Base-by-base conservation (phyloP, 2,113 vertebrate genomes). In the Loxodonta africana region DNA sequence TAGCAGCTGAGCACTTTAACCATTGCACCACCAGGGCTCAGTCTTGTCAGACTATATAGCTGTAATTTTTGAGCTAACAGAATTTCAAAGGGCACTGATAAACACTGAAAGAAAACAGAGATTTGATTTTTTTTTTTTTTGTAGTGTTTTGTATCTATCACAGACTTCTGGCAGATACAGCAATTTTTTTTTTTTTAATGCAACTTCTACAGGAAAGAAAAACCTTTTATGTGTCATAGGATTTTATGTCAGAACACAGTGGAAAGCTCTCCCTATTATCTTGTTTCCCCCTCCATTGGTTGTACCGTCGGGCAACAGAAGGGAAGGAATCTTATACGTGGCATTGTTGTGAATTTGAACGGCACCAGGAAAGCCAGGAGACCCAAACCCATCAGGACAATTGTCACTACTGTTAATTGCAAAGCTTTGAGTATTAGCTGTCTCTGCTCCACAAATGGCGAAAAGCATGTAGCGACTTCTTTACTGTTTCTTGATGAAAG, bases 241-340 rank as follows among this genome's bases (percentile, higher is more conserved):
- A 91, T 77, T 74, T 94, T 87, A 23, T 88, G 46, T 91, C 91
- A 84, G 69, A 90, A 86, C 82, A 78, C 53, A 94, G 74, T 88
- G 14, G 41, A 65, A 88, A 84, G 51, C n/a, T 83, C 44, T 25
- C 37, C 10, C 57, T 60, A 0, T 62, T 82, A 6, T 91, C 77
- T 9, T 88, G 57, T 90, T 48, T 69, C 14, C 1, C 12, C 3
- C 44, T 76, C 76, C 33, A 28, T 93, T 77, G 17, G 8, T 65
- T 37, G 74, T 81, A 41, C 23, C 53, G 8, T 51, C 14, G 62
- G 90, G 74, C 80, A 83, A 23, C 41, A 86, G 51, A 94, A 85
- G 46, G 77, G 18, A 48, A 48, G 10, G 9, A 2, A 17, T 90
- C 30, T 48, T 23, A 8, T n/a, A 1, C 60, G 23, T 65, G n/a